These are phyloP conservation scores for Coecobrya sp. DNA, from an alignment of 2,888 invertebrate genomes.

Conservation along the genomic window DNA sequence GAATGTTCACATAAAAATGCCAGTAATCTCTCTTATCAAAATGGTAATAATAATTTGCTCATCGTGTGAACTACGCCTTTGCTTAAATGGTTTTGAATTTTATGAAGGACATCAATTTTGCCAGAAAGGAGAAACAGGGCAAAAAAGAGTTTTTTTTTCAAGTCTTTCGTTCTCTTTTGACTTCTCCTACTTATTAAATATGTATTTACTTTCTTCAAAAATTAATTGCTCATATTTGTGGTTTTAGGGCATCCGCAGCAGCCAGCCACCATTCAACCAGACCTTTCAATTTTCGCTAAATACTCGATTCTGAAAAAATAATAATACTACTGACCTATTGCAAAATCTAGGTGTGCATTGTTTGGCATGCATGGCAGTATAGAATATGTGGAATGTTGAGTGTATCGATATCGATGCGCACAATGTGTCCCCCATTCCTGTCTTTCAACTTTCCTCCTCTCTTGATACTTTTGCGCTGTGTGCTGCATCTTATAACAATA, in stretches of 20 bases:
- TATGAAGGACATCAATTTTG: conserved; percentile 37
- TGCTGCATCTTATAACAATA: not conserved
- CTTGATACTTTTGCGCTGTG: not conserved
- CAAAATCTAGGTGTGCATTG: conserved; percentile 58
- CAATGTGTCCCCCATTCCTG: conserved; percentile 54
- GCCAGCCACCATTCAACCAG: not conserved
- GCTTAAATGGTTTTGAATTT: not conserved
- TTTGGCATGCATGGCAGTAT: not conserved
- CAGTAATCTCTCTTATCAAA: conserved; percentile 15
- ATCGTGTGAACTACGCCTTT: conserved; percentile 33
- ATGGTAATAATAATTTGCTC: not conserved
- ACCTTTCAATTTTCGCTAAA: conserved; percentile 48
- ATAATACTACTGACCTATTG: conserved; percentile 65
- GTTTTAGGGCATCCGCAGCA: conserved; percentile 43
- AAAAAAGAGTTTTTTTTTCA: not conserved
- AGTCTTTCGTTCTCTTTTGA: not conserved
- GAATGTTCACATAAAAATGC: conserved; percentile 19
- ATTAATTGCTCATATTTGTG: conserved; percentile 29
- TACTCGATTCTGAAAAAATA: conserved; percentile 8
- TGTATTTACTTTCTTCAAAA: conserved; percentile 41
- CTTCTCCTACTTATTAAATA: not conserved
- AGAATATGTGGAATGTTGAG: not conserved
- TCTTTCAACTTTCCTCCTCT: conserved; percentile 55
- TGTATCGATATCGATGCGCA: not conserved
- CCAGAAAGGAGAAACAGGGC: not conserved